Evolutionary conservation across 2,888 invertebrate genomes (phyloP).

Genomic region (Coremacera marginata): DNA sequence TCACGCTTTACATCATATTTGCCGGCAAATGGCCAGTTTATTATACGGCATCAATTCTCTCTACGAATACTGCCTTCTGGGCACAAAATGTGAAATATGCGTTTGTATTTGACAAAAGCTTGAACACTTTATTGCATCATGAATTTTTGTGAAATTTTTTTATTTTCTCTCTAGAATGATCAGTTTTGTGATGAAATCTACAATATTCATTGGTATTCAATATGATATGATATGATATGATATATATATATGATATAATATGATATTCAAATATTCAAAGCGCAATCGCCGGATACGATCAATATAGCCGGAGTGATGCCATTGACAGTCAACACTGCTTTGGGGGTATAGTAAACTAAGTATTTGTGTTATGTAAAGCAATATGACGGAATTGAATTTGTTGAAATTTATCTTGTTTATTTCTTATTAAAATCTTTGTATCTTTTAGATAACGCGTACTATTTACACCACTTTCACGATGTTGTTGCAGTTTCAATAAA

Average conservation of each 20-base stretch:
- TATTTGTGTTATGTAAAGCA: no score
- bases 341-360: constrained; percentile 41
- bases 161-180: constrained; percentile 44
- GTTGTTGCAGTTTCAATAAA: no score
- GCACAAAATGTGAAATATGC: constrained; percentile 51
- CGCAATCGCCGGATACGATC: constrained; percentile 44
- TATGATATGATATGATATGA: no score
- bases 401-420: no score
- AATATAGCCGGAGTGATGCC: constrained; percentile 48
- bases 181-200: constrained; percentile 47
- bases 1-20: constrained; percentile 50
- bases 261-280: no score
- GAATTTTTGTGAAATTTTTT: background rate
- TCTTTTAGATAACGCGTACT: no score
- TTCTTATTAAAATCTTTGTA: no score
- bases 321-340: constrained; percentile 46
- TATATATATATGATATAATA: no score
- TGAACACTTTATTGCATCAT: background rate
- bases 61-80: constrained; percentile 55
- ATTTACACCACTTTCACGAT: no score
- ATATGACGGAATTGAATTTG: no score
- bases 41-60: constrained; percentile 45
- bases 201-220: constrained; percentile 50
- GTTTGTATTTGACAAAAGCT: constrained; percentile 38
- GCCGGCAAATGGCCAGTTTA: constrained; percentile 52